Evolutionary conservation across 92 coral and sea anemone genomes (phyloP), one percentile per base, ranked within the genome.

Genomic region (Anthopleura xanthogrammica): DNA sequence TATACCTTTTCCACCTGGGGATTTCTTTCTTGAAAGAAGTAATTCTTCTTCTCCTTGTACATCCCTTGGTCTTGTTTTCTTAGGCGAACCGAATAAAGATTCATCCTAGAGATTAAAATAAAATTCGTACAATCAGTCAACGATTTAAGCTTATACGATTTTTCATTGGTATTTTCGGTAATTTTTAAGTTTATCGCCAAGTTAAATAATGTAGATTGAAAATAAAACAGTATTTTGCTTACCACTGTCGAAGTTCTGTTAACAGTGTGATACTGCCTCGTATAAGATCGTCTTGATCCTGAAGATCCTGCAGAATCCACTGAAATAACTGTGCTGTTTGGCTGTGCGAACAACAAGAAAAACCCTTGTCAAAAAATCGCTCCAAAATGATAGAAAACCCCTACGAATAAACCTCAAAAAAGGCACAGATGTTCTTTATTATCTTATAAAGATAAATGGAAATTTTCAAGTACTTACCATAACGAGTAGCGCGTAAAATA

Each of bases 211-310:
- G 5, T 20, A 20, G 2, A 19, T 19, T 19, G 72, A 19, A 22
- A 22, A 20, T 3, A 64, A 64, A 64, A 19, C 43, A 41, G 20
- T 23, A 16, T 42, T n/a, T 22, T 75, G 36, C 97, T 94, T 86
- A 96, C 99, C 95, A 96, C 98, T 77, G 91, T 94, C 52, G 99
- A 96, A 57, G 99, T 92, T 83, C 88, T 96, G 88, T 93, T 96
- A 42, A 96, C 90, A 66, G 99, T 96, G 42, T 90, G 99, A 86
- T 96, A 96, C 60, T 96, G 99, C 58, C 97, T 85, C 0, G 96
- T 96, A 77, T 89, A 93, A 48, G 98, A 96, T 85, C 93, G 88
- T 77, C 98, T 87, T 41, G 99, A 96, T 39, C 92, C 99, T 65
- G 89, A 83, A 39, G 99, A 96, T 24, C 98, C 98, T 39, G 92